Percentiles rank a stretch among this genome's conserved stretches.
Conservation (phyloP, 2,797 vertebrate species). For the Clarias laeviceps region DNA sequence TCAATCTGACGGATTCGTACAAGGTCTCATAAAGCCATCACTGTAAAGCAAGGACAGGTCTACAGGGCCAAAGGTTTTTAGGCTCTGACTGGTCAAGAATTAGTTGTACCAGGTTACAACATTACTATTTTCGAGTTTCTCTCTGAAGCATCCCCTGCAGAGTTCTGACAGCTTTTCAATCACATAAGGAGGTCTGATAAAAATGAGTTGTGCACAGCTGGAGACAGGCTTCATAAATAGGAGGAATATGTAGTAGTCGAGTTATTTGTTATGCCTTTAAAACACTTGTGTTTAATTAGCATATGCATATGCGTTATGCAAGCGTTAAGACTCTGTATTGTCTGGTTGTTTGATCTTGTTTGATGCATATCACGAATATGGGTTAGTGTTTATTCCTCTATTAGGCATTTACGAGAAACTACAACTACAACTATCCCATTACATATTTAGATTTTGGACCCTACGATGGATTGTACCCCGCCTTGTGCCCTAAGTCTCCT, state of each 20-base stretch:
- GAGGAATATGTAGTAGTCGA: not conserved
- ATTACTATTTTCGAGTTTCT: slow-evolving; percentile 14
- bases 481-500: no score
- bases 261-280: slow-evolving; percentile 1
- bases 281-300: not conserved
- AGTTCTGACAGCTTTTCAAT: slow-evolving; percentile 26
- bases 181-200: slow-evolving; percentile 42
- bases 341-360: not conserved
- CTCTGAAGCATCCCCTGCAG: not conserved
- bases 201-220: slow-evolving; percentile 49
- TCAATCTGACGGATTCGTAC: not conserved
- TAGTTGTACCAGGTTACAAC: slow-evolving; percentile 1
- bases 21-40: not conserved
- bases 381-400: not conserved
- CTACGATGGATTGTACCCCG: no score
- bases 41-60: not conserved
- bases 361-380: not conserved
- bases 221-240: not conserved
- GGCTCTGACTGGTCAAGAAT: slow-evolving; percentile 13
- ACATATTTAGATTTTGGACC: not conserved
- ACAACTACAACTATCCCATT: not conserved
- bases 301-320: not conserved
- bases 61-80: not conserved
- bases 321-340: not conserved
- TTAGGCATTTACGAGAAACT: not conserved